Conservation (phyloP, 1,140 invertebrate genomes). For the Acromyrmex echinatior region DNA sequence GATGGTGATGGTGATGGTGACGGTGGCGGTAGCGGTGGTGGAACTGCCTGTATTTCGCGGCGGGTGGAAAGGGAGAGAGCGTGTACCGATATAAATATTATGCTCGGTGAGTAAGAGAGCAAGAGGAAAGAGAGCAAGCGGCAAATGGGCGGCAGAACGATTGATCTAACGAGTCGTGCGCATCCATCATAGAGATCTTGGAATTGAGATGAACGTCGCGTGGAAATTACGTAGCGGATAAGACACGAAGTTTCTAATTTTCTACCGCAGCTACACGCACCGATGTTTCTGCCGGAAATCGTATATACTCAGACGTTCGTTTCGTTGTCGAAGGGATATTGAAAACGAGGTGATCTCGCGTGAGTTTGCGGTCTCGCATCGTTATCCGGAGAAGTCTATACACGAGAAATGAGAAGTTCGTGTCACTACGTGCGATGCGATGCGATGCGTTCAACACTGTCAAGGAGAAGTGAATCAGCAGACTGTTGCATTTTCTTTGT, state of each 20-base stretch:
- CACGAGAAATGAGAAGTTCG: background rate
- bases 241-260: slow-evolving; percentile 53
- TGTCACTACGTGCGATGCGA: background rate
- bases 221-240: slow-evolving; percentile 17
- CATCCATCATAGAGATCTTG: slow-evolving; percentile 57
- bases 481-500: slow-evolving; percentile 37
- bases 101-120: slow-evolving; percentile 3
- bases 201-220: slow-evolving; percentile 49
- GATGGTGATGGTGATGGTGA: slow-evolving; percentile 39
- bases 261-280: slow-evolving; percentile 15
- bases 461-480: slow-evolving; percentile 1
- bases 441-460: background rate
- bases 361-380: slow-evolving; percentile 25
- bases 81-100: slow-evolving; percentile 74
- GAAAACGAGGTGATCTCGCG: slow-evolving; percentile 35
- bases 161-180: slow-evolving; percentile 72
- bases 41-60: slow-evolving; percentile 32
- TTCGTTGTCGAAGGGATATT: background rate
- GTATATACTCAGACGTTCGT: background rate
- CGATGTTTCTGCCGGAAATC: slow-evolving; percentile 2
- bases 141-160: slow-evolving; percentile 61
- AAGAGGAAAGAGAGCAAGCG: background rate
- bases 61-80: background rate
- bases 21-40: background rate
- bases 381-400: background rate